Evolutionary conservation across 2,888 invertebrate species (phyloP), one percentile per base, ranked within the genome.

Genomic region (Alcis repandata): DNA sequence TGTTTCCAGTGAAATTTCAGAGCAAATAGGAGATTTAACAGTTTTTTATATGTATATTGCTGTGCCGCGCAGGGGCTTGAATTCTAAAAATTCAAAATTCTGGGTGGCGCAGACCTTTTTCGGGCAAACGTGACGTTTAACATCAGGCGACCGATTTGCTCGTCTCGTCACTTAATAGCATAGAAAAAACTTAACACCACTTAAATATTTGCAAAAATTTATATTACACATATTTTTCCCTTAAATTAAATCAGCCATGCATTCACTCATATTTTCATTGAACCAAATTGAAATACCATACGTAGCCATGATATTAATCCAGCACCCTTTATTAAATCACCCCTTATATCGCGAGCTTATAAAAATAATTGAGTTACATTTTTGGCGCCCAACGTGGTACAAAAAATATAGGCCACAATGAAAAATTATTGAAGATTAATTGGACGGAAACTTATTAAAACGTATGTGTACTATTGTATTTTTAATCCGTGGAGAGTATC

Each of bases 351-450:
- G 17, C 36, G 20, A 41, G 58, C 53, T 56, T 48, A 59, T 38
- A 68, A 64, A 59, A 58, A 52, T 64, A 51, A 64, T 53, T 45
- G 43, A 57, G 43, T 61, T 57, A 60, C 13, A 52, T 6, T 57
- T 65, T 61, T 74, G 77, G 69, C 77, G 70, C 75, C 79, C 80
- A 77, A 70, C 72, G 53, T 69, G 79, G 72, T 69, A 71, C 77
- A 59, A 46, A 62, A 57, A 67, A 52, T 57, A 59, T 60, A 58
- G 41, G 36, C 59, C 63, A 40, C 60, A 59, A 67, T 70, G 45
- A 68, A 67, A 48, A 27, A 32, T 53, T 59, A 71, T 75, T 72
- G 63, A 71, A 70, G 79, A 71, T 84, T 77, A 84, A 86, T 83
- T 77, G 79, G 68, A 71, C 71, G 79, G 76, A 82, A 82, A 77